These are phyloP conservation scores for Cossypha heuglini DNA, from an alignment of 2,797 vertebrate genomes.

Conservation along the genomic window DNA sequence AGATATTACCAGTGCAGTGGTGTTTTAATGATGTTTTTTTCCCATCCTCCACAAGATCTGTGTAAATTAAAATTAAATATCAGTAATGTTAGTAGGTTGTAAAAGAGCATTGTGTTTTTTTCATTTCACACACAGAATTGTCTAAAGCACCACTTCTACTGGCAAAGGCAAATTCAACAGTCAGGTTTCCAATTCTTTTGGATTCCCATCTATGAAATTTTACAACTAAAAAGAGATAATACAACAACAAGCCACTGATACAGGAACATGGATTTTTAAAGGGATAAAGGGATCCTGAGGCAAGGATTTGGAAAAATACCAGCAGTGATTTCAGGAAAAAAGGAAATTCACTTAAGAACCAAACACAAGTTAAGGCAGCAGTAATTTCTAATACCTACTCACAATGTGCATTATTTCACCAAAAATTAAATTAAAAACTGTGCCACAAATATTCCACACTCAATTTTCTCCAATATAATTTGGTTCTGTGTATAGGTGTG, in stretches of 20 bases:
- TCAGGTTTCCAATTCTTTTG: background rate
- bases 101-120: background rate
- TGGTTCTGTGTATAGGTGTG: fast-evolving
- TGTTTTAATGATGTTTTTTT: background rate
- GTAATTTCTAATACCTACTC: background rate
- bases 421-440: background rate
- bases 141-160: background rate
- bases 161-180: background rate
- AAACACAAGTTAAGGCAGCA: background rate
- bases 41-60: background rate
- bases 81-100: background rate
- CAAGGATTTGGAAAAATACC: background rate
- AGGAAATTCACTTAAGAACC: background rate
- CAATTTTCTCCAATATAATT: background rate
- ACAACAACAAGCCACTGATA: background rate
- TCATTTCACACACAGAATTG: background rate
- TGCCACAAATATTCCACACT: background rate
- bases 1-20: background rate
- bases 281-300: background rate
- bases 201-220: background rate
- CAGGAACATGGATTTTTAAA: background rate
- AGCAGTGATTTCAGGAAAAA: background rate
- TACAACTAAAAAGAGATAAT: background rate
- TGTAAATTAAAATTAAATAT: background rate
- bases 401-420: background rate